Conservation (phyloP, 1,140 invertebrate genomes). For the Ditylenchus dipsaci region DNA sequence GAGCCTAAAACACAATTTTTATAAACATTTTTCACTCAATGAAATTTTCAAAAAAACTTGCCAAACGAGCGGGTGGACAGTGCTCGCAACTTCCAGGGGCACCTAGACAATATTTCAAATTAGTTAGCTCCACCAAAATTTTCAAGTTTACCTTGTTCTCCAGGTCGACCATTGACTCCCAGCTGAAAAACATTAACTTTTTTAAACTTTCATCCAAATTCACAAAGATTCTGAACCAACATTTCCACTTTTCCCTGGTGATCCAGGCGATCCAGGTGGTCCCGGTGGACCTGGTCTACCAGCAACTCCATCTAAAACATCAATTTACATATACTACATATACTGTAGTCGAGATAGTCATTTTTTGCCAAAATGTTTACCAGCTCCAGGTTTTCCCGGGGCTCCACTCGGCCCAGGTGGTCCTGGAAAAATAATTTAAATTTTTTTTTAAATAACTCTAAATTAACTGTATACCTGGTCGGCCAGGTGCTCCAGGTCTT, state of each 20-base stretch:
- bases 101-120: background rate
- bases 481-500: constrained; percentile 2
- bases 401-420: constrained; percentile 30
- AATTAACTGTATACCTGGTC: constrained; percentile 8
- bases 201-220: background rate
- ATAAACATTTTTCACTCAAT: constrained; percentile 1
- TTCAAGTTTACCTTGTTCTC: background rate
- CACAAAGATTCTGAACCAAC: background rate
- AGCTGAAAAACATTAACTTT: background rate
- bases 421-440: constrained; percentile 20
- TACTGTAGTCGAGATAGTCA: too few relatives aligned
- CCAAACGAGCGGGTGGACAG: constrained; percentile 6
- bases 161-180: background rate
- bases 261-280: constrained; percentile 21
- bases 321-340: too few relatives aligned
- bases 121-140: background rate
- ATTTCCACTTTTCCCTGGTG: constrained; percentile 7
- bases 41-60: background rate
- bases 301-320: constrained; percentile 14
- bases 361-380: background rate
- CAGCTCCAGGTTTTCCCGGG: constrained; percentile 25
- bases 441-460: background rate
- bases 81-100: constrained; percentile 5
- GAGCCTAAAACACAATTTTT: constrained; percentile 1
- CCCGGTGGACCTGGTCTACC: constrained; percentile 22